Percentiles rank a stretch among this genome's conserved stretches.
Evolutionary conservation across 23 tunicate genomes (phyloP).

Genomic region (Trididemnum miniatum): DNA sequence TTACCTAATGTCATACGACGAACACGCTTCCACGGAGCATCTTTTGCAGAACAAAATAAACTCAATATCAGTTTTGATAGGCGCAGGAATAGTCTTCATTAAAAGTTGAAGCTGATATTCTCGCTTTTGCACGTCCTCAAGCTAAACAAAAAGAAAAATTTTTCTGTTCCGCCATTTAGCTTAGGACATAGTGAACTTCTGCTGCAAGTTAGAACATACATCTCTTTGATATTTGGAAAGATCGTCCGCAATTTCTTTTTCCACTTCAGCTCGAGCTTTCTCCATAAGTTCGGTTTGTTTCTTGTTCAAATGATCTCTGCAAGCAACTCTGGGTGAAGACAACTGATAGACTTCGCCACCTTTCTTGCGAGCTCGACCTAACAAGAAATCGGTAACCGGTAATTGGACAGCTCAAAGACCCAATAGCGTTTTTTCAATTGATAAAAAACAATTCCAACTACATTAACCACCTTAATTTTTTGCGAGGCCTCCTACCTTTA

Average conservation of each 20-base stretch:
- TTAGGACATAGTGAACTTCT: too few species aligned
- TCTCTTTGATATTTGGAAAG: too few species aligned
- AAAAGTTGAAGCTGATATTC: not conserved
- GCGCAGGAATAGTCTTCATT: not conserved
- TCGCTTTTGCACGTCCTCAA: not conserved
- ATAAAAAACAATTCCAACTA: too few species aligned
- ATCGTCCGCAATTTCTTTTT: not conserved
- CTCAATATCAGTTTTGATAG: not conserved
- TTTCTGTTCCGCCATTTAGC: too few species aligned
- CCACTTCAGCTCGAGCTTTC: slow-evolving; percentile 7
- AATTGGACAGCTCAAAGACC: too few species aligned
- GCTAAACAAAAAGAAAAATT: too few species aligned
- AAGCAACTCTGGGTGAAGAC: slow-evolving; percentile 24
- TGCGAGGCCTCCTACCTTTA: slow-evolving; percentile 34
- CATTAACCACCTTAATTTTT: too few species aligned
- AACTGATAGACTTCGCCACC: slow-evolving; percentile 44
- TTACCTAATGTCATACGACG: slow-evolving; percentile 31
- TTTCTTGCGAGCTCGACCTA: slow-evolving; percentile 52
- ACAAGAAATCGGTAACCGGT: too few species aligned
- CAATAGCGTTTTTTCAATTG: too few species aligned
- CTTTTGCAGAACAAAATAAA: slow-evolving; percentile 18
- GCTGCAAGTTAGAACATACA: too few species aligned
- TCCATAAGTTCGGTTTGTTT: slow-evolving; percentile 38
- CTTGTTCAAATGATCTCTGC: slow-evolving; percentile 28
- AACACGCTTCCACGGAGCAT: slow-evolving; percentile 39